These are phyloP conservation scores for Echinarachnius parma DNA, from an alignment of 53 echinoderm and acorn worm species.

Conservation along the genomic window DNA sequence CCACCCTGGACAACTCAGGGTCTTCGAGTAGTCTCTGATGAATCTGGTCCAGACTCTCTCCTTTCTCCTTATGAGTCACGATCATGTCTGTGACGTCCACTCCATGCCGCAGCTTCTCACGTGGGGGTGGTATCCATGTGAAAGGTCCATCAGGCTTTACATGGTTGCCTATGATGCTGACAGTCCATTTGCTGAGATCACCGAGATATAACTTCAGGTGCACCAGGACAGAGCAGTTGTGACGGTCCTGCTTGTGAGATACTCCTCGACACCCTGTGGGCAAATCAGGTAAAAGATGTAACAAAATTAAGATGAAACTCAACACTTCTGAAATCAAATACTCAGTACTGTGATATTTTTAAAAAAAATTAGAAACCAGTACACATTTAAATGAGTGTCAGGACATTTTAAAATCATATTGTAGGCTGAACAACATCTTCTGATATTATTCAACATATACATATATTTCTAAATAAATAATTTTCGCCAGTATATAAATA, in stretches of 20 bases:
- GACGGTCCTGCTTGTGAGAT: slow-evolving; percentile 73
- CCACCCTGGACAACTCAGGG: slow-evolving; percentile 9
- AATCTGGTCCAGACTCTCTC: slow-evolving; percentile 27
- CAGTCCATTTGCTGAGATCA: slow-evolving; percentile 58
- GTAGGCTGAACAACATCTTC: too few relatives aligned
- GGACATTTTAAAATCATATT: too few relatives aligned
- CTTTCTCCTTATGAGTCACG: slow-evolving; percentile 21
- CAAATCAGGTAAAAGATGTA: not conserved
- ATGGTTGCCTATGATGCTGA: slow-evolving; percentile 68
- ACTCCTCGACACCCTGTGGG: slow-evolving; percentile 56
- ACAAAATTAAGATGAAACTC: too few relatives aligned
- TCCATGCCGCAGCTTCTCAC: slow-evolving; percentile 36
- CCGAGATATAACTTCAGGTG: slow-evolving; percentile 59
- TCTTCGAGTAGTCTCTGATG: slow-evolving; percentile 31
- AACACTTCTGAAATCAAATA: too few relatives aligned
- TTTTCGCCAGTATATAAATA: too few relatives aligned
- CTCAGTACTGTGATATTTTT: too few relatives aligned
- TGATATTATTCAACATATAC: too few relatives aligned
- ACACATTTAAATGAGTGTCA: too few relatives aligned
- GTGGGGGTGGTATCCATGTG: slow-evolving; percentile 45
- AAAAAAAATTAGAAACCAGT: too few relatives aligned
- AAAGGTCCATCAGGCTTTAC: slow-evolving; percentile 44
- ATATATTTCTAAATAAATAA: too few relatives aligned
- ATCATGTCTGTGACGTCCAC: slow-evolving; percentile 58
- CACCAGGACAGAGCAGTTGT: slow-evolving; percentile 73